A percentile compares a stretch with the other conserved stretches of the same genome.
These are phyloP conservation scores for Ictalurus punctatus DNA, from an alignment of 2,113 vertebrate genomes.

Conservation along the genomic window DNA sequence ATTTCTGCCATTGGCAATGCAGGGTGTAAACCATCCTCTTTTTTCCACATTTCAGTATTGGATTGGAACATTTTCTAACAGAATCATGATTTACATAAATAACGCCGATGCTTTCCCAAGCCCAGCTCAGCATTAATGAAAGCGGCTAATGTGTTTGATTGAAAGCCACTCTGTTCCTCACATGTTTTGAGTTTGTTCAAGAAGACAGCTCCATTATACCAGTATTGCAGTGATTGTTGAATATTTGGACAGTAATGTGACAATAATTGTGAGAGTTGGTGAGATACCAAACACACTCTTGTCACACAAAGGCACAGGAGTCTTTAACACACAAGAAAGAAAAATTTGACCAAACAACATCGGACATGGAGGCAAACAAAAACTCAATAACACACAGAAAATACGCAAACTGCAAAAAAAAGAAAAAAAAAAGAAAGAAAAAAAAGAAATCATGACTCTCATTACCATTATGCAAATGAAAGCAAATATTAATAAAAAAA, in stretches of 20 bases:
- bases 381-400: neutral
- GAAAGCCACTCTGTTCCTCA: neutral
- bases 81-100: slow-evolving; percentile 7
- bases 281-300: neutral
- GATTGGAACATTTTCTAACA: slow-evolving; percentile 40
- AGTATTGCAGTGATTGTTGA: neutral
- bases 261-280: slow-evolving; percentile 1
- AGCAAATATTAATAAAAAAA: neutral
- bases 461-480: neutral
- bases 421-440: no score
- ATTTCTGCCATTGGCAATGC: slow-evolving; percentile 25
- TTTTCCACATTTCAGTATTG: slow-evolving; percentile 34
- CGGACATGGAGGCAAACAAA: neutral
- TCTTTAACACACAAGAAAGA: neutral
- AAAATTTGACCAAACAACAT: neutral
- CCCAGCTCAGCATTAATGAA: slow-evolving; percentile 38
- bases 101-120: slow-evolving; percentile 3
- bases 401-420: neutral
- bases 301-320: neutral
- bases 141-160: slow-evolving; percentile 22
- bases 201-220: slow-evolving; percentile 28
- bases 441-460: neutral
- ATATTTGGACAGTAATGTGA: slow-evolving; percentile 13
- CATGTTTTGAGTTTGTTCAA: slow-evolving; percentile 27
- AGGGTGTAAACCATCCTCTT: neutral